These are phyloP conservation scores for Nestor notabilis DNA, from an alignment of 2,113 vertebrate species.

Conservation along the genomic window DNA sequence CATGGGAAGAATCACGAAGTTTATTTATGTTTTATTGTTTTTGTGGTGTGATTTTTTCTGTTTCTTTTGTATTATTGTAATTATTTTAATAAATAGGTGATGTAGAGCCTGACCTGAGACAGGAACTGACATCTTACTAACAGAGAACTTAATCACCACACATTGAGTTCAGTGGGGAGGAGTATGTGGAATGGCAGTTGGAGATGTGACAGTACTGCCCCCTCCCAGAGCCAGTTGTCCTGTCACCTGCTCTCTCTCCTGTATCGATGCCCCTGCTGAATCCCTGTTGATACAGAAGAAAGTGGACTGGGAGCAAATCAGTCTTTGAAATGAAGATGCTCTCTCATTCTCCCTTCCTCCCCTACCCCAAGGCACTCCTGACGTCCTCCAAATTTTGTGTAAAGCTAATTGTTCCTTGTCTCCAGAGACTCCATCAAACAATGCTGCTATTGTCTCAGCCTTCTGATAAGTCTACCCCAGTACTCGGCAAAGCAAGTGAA, in stretches of 20 bases:
- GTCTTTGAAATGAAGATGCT: conserved; percentile 4
- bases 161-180: background rate
- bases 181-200: background rate
- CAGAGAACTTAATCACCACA: background rate
- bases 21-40: background rate
- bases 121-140: background rate
- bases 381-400: background rate
- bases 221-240: background rate
- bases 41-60: background rate
- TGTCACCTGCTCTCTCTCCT: conserved; percentile 32
- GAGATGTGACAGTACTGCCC: background rate
- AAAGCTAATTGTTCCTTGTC: background rate
- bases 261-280: conserved; percentile 25
- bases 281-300: background rate
- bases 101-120: background rate
- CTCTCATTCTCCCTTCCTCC: background rate
- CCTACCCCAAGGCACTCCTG: background rate
- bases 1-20: background rate
- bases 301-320: background rate
- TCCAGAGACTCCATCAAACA: background rate
- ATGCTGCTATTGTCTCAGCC: background rate
- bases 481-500: background rate
- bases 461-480: background rate
- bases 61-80: background rate
- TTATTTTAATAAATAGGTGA: background rate